Base-by-base conservation (phyloP, 92 coral and sea anemone genomes). In the Heliopora coerulea region DNA sequence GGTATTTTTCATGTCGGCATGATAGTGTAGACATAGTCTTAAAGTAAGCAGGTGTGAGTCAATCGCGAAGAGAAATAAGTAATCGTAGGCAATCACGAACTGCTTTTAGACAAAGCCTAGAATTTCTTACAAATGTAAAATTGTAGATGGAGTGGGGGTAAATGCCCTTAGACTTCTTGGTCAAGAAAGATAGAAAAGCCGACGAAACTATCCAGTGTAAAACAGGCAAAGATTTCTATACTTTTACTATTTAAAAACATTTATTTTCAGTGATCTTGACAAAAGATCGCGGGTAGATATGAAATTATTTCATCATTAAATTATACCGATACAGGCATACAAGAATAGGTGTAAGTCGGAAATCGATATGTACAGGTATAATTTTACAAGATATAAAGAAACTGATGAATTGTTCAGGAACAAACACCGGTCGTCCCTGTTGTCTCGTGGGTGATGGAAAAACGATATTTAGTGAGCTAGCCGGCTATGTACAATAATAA, bases 401-500 rank as follows among this genome's bases (percentile, higher is more conserved):
- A 23, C 14, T 15, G 52, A 46, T 46, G 52, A 46, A 46, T 46
- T 46, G 52, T 6, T 46, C 15, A 2, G 15, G n/a, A 7, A 8
- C 52, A 46, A 6, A 46, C 42, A 37, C 12, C 5, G 5, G 52
- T 46, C 3, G n/a, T n/a, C 15, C 17, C 52, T 7, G 52, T 46
- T 46, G 52, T 46, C 42, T 37, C 4, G 42, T 11, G 42, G 11
- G 42, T 37, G 42, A 11, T 37, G 42, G 42, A 4, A 4, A 37
- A 11, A 37, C 42, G 42, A 37, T 37, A 11, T 37, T 37, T 37
- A 34, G 64, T 18, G 67, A 31, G 67, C 39, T 42, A 61, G 48
- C 42, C 11, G 52, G n/a, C 70, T 63, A 63, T 63, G 54, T 63
- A 40, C 54, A 63, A 6, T 37, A 46, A 7, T 46, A 63, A 37